Percentiles rank a stretch among this genome's conserved stretches.
phyloP scores from a whole-genome alignment of 1,140 invertebrate genomes.

The Magallana gigas region DNA sequence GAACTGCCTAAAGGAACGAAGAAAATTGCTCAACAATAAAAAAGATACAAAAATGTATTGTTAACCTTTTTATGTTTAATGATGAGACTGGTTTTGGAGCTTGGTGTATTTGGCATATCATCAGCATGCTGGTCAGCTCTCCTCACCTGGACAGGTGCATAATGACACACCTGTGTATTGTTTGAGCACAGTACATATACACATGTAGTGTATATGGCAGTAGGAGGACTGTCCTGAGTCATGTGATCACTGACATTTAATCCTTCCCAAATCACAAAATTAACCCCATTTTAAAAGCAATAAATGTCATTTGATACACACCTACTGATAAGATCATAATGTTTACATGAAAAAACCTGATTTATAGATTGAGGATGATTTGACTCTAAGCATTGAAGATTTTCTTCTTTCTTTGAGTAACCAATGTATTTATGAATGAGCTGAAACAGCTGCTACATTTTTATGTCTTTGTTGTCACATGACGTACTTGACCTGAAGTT shows the following conservation, averaged over 20 bases:
- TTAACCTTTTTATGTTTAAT: not conserved
- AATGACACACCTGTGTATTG: conserved; percentile 2
- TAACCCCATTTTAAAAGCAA: conserved; percentile 3
- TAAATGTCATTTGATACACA: conserved; percentile 21
- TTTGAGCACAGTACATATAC: not conserved
- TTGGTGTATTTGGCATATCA: not conserved
- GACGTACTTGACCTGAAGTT: not conserved
- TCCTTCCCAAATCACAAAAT: not conserved
- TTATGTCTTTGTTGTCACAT: not conserved
- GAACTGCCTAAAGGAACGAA: not conserved
- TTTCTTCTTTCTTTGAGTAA: not conserved
- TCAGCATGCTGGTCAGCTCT: conserved; percentile 20
- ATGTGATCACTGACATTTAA: conserved; percentile 25
- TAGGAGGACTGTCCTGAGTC: not conserved
- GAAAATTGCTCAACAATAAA: conserved; percentile 30
- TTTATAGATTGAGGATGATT: not conserved
- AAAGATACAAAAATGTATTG: not conserved
- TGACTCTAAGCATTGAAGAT: not conserved
- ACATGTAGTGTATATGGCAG: not conserved
- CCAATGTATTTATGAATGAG: conserved; percentile 7
- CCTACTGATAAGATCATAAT: conserved; percentile 8
- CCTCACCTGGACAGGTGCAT: conserved; percentile 1
- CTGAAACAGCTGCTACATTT: not conserved
- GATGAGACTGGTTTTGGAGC: not conserved
- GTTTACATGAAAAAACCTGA: conserved; percentile 26